Evolutionary conservation across 2,113 vertebrate species (phyloP).

Genomic region (Cichladusa arquata): DNA sequence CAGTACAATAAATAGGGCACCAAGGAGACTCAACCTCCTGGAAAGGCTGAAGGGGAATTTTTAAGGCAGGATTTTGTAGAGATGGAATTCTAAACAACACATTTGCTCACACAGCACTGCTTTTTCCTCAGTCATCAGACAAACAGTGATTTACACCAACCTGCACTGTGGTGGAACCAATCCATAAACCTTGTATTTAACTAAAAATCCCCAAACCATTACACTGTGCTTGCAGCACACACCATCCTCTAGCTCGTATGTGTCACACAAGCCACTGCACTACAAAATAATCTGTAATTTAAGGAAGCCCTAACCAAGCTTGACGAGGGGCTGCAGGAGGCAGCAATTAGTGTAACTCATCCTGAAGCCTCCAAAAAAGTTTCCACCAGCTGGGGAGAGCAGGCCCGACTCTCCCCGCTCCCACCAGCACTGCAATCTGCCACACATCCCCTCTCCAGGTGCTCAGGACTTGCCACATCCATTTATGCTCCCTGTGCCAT

Average conservation of each 20-base stretch:
- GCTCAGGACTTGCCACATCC: not conserved
- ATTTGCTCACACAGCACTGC: not conserved
- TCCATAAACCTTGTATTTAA: not conserved
- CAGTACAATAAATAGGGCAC: not conserved
- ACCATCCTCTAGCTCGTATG: not conserved
- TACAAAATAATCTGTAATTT: not conserved
- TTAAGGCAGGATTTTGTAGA: not conserved
- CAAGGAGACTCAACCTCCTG: fast-evolving
- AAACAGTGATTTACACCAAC: not conserved
- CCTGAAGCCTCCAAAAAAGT: not conserved
- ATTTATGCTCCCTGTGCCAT: not conserved
- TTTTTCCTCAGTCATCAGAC: not conserved
- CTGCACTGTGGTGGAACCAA: not conserved
- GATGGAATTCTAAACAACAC: not conserved
- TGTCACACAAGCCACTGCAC: not conserved
- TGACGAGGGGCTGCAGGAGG: not conserved
- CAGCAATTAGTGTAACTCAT: not conserved
- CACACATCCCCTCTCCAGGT: not conserved
- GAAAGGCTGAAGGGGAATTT: not conserved
- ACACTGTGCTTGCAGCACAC: not conserved
- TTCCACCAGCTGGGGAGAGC: not conserved
- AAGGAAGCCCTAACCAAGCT: not conserved
- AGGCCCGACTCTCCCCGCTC: not conserved
- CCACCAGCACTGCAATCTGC: fast-evolving
- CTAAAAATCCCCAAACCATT: not conserved